Conservation (phyloP, 1,140 invertebrate genomes). For the Trichogramma pretiosum region DNA sequence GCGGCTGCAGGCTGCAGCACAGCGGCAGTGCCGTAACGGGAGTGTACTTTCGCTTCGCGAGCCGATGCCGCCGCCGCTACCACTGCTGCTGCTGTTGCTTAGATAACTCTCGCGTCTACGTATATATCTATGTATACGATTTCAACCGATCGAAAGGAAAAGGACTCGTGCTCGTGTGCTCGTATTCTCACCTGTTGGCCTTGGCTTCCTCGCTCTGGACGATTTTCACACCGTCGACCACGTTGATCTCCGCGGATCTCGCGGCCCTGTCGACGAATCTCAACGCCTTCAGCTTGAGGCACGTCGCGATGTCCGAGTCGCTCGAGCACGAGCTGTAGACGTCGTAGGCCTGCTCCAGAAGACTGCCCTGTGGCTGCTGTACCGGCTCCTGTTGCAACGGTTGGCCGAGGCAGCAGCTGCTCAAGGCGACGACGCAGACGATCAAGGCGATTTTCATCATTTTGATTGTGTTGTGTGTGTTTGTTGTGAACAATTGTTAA, state of each 20-base stretch:
- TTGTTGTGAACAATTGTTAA: not conserved
- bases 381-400: no score
- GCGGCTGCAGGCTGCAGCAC: no score
- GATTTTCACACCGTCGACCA: slow-evolving; percentile 62
- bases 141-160: no score
- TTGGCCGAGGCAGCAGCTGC: slow-evolving; percentile 41
- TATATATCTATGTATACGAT: no score
- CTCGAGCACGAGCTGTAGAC: slow-evolving; percentile 53
- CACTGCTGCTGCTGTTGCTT: no score
- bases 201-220: slow-evolving; percentile 52
- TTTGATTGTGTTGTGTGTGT: slow-evolving; percentile 19
- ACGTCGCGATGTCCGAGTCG: slow-evolving; percentile 60
- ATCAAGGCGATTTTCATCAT: slow-evolving; percentile 51
- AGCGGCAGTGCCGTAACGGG: no score
- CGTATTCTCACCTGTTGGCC: slow-evolving; percentile 30
- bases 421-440: slow-evolving; percentile 47
- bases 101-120: no score
- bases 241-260: slow-evolving; percentile 41
- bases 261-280: slow-evolving; percentile 38
- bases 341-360: slow-evolving; percentile 44
- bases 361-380: slow-evolving; percentile 28
- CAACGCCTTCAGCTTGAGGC: slow-evolving; percentile 54
- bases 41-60: no score
- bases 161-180: no score
- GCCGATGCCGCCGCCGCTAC: no score